A percentile compares a stretch with the other conserved stretches of the same genome.
These are phyloP conservation scores for Oceanites oceanicus DNA, from an alignment of 2,113 vertebrate genomes.

Conservation along the genomic window DNA sequence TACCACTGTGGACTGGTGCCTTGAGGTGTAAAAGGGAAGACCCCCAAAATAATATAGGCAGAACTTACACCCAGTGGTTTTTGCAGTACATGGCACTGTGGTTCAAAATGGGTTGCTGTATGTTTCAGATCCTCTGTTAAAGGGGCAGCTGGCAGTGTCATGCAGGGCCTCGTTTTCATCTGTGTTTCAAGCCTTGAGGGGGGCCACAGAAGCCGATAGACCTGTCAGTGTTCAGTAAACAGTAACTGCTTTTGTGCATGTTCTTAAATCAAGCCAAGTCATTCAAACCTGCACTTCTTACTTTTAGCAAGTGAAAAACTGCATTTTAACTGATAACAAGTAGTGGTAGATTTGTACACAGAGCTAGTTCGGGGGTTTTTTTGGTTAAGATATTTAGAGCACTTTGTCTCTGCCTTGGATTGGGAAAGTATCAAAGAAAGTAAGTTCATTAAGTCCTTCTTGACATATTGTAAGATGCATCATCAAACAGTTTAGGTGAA, in stretches of 20 bases:
- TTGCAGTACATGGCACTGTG: background rate
- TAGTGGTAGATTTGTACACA: background rate
- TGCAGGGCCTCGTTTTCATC: rapidly evolving
- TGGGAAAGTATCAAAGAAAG: background rate
- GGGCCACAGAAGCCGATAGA: background rate
- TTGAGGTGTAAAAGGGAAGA: background rate
- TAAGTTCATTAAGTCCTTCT: background rate
- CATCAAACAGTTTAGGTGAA: background rate
- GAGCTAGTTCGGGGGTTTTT: background rate
- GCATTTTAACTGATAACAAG: background rate
- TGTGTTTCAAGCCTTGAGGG: background rate
- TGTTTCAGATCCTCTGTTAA: background rate
- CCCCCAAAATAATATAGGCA: background rate
- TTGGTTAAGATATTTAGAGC: background rate
- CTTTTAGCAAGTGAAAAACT: background rate
- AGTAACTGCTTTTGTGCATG: background rate
- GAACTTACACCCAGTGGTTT: background rate
- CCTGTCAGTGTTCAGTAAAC: background rate
- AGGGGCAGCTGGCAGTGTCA: background rate
- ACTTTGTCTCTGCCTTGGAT: background rate
- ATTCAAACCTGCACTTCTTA: background rate
- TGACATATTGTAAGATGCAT: background rate
- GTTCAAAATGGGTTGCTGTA: background rate
- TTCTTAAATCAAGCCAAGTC: background rate
- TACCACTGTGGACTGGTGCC: background rate